Evolutionary conservation across 2,797 vertebrate genomes (phyloP).

Genomic region (Bucorvus abyssinicus): DNA sequence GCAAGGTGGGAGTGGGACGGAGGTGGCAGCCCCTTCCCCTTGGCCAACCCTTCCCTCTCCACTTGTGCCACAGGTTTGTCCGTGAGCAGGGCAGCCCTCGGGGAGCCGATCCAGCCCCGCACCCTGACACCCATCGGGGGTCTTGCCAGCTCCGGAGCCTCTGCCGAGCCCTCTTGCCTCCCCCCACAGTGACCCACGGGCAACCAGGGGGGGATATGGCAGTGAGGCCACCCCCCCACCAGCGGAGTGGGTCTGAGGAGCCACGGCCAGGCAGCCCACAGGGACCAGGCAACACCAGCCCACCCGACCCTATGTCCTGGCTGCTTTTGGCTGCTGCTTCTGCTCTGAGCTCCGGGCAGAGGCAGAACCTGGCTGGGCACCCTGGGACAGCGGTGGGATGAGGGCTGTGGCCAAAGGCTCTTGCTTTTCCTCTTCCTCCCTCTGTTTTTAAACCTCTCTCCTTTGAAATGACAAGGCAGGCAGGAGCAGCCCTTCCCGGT

Average conservation of each 20-base stretch:
- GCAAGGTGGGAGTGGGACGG: neutral
- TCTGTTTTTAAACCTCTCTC: neutral
- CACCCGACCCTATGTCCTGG: rapidly evolving
- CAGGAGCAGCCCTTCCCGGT: neutral
- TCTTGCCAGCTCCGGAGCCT: neutral
- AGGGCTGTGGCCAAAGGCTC: neutral
- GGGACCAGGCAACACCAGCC: neutral
- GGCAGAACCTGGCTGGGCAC: neutral
- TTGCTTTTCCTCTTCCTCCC: neutral
- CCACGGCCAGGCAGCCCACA: neutral
- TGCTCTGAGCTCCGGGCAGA: neutral
- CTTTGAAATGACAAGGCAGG: neutral
- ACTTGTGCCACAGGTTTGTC: neutral
- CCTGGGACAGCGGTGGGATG: neutral
- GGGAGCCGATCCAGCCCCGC: rapidly evolving
- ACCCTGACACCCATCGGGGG: neutral
- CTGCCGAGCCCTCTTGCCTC: neutral
- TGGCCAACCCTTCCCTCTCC: neutral
- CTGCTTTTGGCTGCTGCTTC: neutral
- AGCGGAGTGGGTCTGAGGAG: neutral
- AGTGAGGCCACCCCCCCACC: rapidly evolving
- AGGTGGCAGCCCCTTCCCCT: neutral
- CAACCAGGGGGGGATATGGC: neutral
- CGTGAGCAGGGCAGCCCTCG: neutral
- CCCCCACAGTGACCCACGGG: neutral